Conservation (phyloP, 2,888 invertebrate genomes). For the Atethmia centrago region DNA sequence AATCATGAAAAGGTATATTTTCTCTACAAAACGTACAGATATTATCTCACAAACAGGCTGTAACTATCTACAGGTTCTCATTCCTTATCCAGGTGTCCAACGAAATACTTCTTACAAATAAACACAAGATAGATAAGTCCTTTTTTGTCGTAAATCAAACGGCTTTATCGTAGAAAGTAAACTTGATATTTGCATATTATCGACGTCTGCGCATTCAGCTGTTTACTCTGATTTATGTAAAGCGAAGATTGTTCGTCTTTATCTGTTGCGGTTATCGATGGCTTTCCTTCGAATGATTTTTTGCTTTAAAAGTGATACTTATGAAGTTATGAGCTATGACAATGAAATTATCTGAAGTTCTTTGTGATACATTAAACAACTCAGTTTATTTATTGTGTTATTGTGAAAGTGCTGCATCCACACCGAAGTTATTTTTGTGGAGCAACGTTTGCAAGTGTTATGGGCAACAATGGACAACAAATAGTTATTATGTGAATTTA, state of each 20-base stretch:
- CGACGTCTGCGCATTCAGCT: constrained; percentile 66
- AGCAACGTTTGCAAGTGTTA: no score
- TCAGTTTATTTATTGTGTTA: neutral
- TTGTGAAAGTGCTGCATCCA: neutral
- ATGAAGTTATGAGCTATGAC: neutral
- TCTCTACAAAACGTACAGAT: neutral
- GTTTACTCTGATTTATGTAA: constrained; percentile 67
- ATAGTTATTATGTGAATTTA: no score
- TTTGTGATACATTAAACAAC: neutral
- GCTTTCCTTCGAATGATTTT: constrained; percentile 32
- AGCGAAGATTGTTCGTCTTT: constrained; percentile 48
- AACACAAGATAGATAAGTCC: constrained; percentile 48
- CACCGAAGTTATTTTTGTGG: no score
- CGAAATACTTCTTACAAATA: constrained; percentile 29
- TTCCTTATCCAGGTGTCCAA: constrained; percentile 42
- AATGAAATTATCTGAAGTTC: neutral
- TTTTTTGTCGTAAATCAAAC: constrained; percentile 71
- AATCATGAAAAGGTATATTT: neutral
- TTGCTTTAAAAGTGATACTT: constrained; percentile 3
- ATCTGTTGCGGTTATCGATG: constrained; percentile 51
- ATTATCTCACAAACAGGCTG: constrained; percentile 12
- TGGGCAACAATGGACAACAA: no score
- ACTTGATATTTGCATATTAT: constrained; percentile 71
- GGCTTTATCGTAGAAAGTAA: constrained; percentile 70
- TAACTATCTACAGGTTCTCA: constrained; percentile 1